These are phyloP conservation scores for Apodemia zela DNA, from an alignment of 2,888 invertebrate genomes.

Conservation along the genomic window DNA sequence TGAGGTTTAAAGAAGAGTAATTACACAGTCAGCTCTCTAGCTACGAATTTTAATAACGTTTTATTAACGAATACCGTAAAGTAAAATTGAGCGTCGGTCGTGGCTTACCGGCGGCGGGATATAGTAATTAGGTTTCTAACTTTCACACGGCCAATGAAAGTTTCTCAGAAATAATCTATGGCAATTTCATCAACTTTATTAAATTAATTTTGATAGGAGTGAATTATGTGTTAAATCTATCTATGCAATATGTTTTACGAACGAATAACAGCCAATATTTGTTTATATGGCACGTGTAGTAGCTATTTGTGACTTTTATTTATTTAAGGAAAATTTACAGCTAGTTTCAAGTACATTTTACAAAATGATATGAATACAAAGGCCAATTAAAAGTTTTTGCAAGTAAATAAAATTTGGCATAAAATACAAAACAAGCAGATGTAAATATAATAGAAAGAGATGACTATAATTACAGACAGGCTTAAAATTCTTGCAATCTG, in stretches of 20 bases:
- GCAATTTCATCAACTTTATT: conserved; percentile 7
- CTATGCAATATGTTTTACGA: not conserved
- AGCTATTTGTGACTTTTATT: no score
- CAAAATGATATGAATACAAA: no score
- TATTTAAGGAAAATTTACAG: no score
- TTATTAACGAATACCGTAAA: not conserved
- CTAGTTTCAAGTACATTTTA: no score
- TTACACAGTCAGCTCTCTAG: not conserved
- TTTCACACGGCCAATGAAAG: conserved; percentile 5
- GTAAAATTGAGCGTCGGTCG: conserved; percentile 1
- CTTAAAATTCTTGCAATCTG: no score
- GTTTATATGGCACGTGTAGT: not conserved
- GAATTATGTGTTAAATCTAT: not conserved
- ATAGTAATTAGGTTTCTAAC: conserved; percentile 8
- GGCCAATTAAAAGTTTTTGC: no score
- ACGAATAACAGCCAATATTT: not conserved
- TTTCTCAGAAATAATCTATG: conserved; percentile 11
- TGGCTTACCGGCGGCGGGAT: conserved; percentile 2
- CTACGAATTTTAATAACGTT: not conserved
- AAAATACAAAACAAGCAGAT: no score
- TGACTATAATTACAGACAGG: no score
- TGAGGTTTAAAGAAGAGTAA: not conserved
- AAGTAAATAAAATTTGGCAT: no score
- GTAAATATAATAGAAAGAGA: no score
- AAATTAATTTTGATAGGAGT: conserved; percentile 6